phyloP scores from a whole-genome alignment of 2,797 vertebrate genomes.

The Lates japonicus region DNA sequence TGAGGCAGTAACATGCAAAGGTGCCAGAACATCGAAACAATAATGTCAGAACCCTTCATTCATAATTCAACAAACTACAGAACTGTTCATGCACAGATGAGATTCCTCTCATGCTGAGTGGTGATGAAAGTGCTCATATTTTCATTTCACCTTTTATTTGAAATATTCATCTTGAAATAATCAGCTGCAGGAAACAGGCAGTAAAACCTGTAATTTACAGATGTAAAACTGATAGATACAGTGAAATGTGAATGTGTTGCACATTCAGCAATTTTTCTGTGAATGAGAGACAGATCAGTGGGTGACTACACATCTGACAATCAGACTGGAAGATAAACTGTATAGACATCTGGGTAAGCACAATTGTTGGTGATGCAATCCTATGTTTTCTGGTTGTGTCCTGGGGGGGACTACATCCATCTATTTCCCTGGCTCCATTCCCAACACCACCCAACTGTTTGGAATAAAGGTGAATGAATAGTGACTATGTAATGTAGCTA shows the following conservation, averaged over 20 bases:
- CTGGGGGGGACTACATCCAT: too few relatives aligned
- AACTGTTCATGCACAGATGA: not conserved
- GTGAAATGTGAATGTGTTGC: too few relatives aligned
- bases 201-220: not conserved
- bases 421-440: too few relatives aligned
- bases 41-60: slow-evolving; percentile 1
- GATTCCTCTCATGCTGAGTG: not conserved
- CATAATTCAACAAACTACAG: not conserved
- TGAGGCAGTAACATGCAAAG: not conserved
- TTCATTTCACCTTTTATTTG: not conserved
- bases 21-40: not conserved
- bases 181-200: not conserved
- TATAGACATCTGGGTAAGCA: slow-evolving; percentile 1
- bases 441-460: not conserved
- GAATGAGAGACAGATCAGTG: not conserved
- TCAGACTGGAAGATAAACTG: not conserved
- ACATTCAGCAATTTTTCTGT: not conserved
- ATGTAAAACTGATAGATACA: not conserved
- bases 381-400: not conserved
- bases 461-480: slow-evolving; percentile 26
- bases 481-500: too few relatives aligned
- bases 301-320: slow-evolving; percentile 1
- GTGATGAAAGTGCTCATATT: slow-evolving; percentile 5
- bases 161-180: slow-evolving; percentile 5
- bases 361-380: not conserved